Percentiles rank a stretch among this genome's conserved stretches.
phyloP scores from a whole-genome alignment of 2,888 invertebrate species.

The Nephrotoma flavescens region DNA sequence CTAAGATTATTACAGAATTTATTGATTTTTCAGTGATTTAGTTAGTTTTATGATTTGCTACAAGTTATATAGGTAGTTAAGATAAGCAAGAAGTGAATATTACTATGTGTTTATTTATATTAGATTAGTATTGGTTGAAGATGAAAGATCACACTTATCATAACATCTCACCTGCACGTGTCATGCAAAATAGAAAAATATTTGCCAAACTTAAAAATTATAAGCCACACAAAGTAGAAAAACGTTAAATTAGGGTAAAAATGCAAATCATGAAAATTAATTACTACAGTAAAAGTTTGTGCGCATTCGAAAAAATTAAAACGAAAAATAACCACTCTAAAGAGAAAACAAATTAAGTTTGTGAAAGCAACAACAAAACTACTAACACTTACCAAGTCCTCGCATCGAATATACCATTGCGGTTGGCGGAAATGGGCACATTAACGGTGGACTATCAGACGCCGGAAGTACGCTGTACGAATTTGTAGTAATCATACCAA shows the following conservation, averaged over 20 bases:
- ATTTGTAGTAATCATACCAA: conserved; percentile 28
- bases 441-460: conserved; percentile 30
- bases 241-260: neutral
- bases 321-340: neutral
- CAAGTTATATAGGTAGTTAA: neutral
- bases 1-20: neutral
- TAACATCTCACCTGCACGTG: neutral
- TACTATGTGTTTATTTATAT: neutral
- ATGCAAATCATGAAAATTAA: neutral
- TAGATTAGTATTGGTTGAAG: neutral
- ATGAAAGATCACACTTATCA: neutral
- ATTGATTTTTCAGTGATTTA: neutral
- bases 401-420: conserved; percentile 62
- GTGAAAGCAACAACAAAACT: conserved; percentile 19
- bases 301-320: neutral
- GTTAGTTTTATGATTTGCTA: neutral
- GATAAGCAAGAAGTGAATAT: neutral
- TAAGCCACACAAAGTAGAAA: neutral
- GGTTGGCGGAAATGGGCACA: conserved; percentile 59
- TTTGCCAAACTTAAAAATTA: neutral
- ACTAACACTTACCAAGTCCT: conserved; percentile 34
- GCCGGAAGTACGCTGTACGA: conserved; percentile 34
- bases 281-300: neutral
- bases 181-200: neutral
- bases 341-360: conserved; percentile 18